A percentile compares a stretch with the other conserved stretches of the same genome.
These are phyloP conservation scores for Schizaphis graminum DNA, from an alignment of 2,888 invertebrate genomes.

Conservation along the genomic window DNA sequence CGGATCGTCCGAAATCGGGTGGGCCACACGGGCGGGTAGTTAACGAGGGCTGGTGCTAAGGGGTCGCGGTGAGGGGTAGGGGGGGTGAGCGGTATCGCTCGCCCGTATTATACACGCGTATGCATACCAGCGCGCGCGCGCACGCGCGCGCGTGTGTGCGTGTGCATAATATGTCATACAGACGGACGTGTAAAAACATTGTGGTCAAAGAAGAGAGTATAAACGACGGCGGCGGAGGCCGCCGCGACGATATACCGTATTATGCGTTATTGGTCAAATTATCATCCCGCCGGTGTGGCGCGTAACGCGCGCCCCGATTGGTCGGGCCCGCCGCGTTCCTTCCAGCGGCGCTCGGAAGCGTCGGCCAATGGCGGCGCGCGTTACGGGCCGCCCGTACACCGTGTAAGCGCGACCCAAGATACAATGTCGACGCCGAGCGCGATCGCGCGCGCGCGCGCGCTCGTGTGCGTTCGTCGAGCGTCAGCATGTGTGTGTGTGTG, in stretches of 20 bases:
- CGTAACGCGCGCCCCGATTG: slow-evolving; percentile 39
- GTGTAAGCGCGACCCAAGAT: slow-evolving; percentile 48
- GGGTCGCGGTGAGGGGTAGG: not conserved
- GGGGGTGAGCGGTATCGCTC: not conserved
- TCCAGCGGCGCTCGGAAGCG: not conserved
- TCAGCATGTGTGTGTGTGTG: not conserved
- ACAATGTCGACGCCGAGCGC: slow-evolving; percentile 48
- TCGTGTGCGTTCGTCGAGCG: not conserved
- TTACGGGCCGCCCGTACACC: slow-evolving; percentile 24
- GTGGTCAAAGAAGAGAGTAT: slow-evolving; percentile 50
- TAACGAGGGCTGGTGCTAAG: not conserved
- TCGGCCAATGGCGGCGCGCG: slow-evolving; percentile 6
- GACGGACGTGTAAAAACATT: slow-evolving; percentile 33
- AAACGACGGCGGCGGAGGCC: not conserved
- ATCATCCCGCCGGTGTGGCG: slow-evolving; percentile 37
- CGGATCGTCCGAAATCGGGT: not conserved
- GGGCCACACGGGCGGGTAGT: not conserved
- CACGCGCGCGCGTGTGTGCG: not conserved
- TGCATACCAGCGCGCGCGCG: not conserved
- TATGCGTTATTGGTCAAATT: slow-evolving; percentile 61
- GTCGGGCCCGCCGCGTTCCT: not conserved
- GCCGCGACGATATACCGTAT: slow-evolving; percentile 54
- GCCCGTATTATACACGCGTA: not conserved
- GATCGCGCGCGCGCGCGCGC: not conserved
- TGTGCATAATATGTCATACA: slow-evolving; percentile 29